These are phyloP conservation scores for Monopterus albus DNA, from an alignment of 2,113 vertebrate genomes.

Conservation along the genomic window DNA sequence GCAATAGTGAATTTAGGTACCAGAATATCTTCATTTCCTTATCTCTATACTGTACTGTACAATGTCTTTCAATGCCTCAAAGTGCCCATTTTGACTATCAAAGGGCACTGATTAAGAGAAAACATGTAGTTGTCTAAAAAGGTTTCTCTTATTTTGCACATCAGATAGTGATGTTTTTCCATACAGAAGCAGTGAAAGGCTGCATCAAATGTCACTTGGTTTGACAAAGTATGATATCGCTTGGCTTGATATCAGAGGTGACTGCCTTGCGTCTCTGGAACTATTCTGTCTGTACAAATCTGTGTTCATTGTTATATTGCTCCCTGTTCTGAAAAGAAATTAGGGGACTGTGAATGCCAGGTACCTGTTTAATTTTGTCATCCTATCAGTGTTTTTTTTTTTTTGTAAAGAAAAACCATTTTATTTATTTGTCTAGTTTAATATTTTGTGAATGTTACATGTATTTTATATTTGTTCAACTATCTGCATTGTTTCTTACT, in stretches of 20 bases:
- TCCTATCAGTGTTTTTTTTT: slow-evolving; percentile 86
- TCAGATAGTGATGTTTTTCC: slow-evolving; percentile 41
- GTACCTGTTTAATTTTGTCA: slow-evolving; percentile 84
- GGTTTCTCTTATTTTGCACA: slow-evolving; percentile 73
- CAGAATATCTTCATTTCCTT: slow-evolving; percentile 59
- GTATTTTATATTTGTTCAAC: slow-evolving; percentile 91
- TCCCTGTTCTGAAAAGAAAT: slow-evolving; percentile 30
- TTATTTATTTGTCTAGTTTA: slow-evolving; percentile 85
- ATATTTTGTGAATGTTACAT: slow-evolving; percentile 92
- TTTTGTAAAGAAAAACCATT: slow-evolving; percentile 89
- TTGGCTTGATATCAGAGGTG: slow-evolving; percentile 48
- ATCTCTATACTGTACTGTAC: slow-evolving; percentile 64
- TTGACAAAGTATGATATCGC: slow-evolving; percentile 34
- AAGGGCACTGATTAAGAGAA: slow-evolving; percentile 60
- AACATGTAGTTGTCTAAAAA: slow-evolving; percentile 44
- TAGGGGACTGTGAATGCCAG: slow-evolving; percentile 80
- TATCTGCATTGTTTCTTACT: slow-evolving; percentile 92
- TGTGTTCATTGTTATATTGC: slow-evolving; percentile 10
- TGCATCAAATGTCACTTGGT: slow-evolving; percentile 26
- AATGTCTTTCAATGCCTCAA: slow-evolving; percentile 74
- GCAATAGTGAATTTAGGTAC: slow-evolving; percentile 78
- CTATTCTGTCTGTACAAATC: slow-evolving; percentile 55
- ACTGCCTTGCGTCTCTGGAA: slow-evolving; percentile 56
- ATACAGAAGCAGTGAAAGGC: slow-evolving; percentile 35
- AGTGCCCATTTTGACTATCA: slow-evolving; percentile 72